phyloP scores from a whole-genome alignment of 2,113 vertebrate genomes.

The Chamaea fasciata region DNA sequence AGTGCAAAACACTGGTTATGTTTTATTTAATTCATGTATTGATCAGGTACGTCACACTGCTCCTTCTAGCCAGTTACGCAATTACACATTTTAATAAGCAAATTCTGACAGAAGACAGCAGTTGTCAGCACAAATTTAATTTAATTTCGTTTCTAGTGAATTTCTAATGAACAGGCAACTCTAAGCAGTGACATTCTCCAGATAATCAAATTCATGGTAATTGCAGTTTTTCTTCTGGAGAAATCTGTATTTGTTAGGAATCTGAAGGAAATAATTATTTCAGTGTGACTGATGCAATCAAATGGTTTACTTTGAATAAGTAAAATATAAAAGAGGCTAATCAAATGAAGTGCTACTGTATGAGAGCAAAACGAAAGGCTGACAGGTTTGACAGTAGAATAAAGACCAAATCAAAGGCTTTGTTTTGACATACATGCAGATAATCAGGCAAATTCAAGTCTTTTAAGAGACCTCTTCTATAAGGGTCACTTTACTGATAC shows the following conservation, averaged over 20 bases:
- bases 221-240: neutral
- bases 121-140: neutral
- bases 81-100: neutral
- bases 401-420: neutral
- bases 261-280: constrained; percentile 19
- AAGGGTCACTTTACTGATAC: constrained; percentile 47
- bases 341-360: neutral
- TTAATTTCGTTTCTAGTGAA: neutral
- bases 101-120: neutral
- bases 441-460: constrained; percentile 4
- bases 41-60: neutral
- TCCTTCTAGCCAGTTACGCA: neutral
- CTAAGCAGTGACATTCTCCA: neutral
- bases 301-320: neutral
- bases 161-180: neutral
- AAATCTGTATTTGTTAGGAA: neutral
- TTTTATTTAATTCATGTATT: neutral
- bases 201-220: neutral
- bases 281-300: neutral
- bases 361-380: neutral
- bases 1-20: neutral
- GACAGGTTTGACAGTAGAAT: constrained; percentile 1
- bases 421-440: neutral
- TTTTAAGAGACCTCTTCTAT: neutral
- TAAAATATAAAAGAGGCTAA: neutral